Evolutionary conservation across 35 echinoderm and acorn worm species (phyloP).

Genomic region (Heliocidaris tuberculata): DNA sequence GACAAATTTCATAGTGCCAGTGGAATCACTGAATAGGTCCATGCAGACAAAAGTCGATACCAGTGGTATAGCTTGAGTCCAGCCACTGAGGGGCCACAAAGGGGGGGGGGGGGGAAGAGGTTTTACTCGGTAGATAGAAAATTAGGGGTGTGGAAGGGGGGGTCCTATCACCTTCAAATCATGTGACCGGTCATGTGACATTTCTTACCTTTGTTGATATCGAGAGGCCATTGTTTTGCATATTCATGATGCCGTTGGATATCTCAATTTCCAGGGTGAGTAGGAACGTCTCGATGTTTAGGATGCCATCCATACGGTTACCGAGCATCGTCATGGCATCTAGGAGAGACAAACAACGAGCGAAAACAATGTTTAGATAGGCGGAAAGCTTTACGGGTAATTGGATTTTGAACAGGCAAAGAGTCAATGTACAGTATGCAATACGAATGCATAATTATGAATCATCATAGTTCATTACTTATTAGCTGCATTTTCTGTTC

Average conservation of each 20-base stretch:
- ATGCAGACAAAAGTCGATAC: no score
- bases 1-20: no score
- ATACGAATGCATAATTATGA: background rate
- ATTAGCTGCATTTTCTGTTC: background rate
- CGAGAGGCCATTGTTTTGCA: conserved; percentile 64
- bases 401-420: background rate
- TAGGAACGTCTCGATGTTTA: conserved; percentile 83
- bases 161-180: background rate
- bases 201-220: conserved; percentile 79
- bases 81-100: no score
- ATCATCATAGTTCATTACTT: background rate
- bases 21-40: no score
- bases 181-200: background rate
- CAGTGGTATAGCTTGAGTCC: no score
- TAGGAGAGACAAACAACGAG: conserved; percentile 37
- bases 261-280: conserved; percentile 74
- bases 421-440: background rate
- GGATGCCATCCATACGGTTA: conserved; percentile 66
- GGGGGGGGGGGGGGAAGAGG: no score
- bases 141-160: no score
- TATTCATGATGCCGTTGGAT: conserved; percentile 84
- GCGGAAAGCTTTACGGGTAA: background rate
- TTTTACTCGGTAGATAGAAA: no score
- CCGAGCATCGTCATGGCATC: conserved; percentile 73
- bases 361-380: background rate